These are phyloP conservation scores for Parotia lawesii DNA, from an alignment of 2,113 vertebrate genomes.

Conservation along the genomic window DNA sequence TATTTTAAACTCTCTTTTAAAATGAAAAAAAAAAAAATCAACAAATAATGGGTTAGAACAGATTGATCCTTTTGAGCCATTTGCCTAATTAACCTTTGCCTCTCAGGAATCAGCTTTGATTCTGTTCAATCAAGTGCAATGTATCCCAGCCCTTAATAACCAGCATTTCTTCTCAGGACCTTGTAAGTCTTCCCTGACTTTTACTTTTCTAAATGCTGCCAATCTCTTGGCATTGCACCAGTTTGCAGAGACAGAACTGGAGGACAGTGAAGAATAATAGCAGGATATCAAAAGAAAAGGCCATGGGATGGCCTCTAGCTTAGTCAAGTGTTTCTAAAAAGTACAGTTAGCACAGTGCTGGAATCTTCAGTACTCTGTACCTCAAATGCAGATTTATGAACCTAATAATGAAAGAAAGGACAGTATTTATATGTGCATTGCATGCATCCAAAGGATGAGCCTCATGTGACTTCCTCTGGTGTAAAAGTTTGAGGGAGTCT, in stretches of 20 bases:
- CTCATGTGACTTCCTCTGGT: neutral
- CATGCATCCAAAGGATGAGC: neutral
- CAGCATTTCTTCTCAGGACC: neutral
- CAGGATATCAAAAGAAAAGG: neutral
- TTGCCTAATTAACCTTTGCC: slow-evolving; percentile 43
- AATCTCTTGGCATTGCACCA: neutral
- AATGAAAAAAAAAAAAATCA: neutral
- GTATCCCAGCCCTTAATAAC: neutral
- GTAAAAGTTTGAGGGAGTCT: neutral
- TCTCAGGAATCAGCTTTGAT: slow-evolving; percentile 11
- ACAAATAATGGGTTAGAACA: slow-evolving; percentile 17
- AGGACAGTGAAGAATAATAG: neutral
- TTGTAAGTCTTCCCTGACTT: neutral
- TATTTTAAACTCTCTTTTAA: neutral
- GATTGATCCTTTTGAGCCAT: slow-evolving; percentile 5
- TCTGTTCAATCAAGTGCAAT: neutral
- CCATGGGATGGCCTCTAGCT: neutral
- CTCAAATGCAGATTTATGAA: neutral
- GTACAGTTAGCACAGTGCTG: neutral
- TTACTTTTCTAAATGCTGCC: neutral
- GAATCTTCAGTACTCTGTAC: neutral
- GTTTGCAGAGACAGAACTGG: neutral
- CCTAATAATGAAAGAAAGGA: neutral
- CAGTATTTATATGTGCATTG: neutral
- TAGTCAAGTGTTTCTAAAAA: neutral